These are phyloP conservation scores for Alviniconcha marisindica DNA, from an alignment of 1,140 invertebrate species.

Conservation along the genomic window DNA sequence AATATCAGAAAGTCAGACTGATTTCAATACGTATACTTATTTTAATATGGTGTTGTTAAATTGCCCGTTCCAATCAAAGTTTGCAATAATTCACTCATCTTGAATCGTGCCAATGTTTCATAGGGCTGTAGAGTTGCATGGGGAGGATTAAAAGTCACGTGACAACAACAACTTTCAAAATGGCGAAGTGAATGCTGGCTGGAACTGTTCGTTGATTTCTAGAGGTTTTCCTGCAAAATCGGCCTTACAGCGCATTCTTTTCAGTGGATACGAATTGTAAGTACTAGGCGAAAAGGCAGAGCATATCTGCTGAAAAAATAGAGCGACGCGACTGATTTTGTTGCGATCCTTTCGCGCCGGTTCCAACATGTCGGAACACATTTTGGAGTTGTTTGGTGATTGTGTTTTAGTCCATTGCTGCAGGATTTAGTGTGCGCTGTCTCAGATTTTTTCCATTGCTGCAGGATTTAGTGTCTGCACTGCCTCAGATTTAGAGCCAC, in stretches of 20 bases:
- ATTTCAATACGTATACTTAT: not conserved
- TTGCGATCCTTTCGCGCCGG: not conserved
- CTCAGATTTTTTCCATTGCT: too few relatives aligned
- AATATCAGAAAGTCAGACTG: too few relatives aligned
- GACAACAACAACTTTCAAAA: conserved; percentile 15
- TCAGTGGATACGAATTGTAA: too few relatives aligned
- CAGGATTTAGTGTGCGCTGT: too few relatives aligned
- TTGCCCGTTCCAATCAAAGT: not conserved
- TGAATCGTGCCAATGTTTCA: not conserved
- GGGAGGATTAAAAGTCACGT: not conserved
- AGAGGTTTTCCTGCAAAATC: too few relatives aligned
- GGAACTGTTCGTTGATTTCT: not conserved
- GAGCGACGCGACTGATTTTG: not conserved
- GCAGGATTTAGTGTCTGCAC: too few relatives aligned
- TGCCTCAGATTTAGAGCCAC: too few relatives aligned
- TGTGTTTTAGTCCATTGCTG: too few relatives aligned
- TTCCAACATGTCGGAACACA: not conserved
- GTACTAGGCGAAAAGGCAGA: too few relatives aligned
- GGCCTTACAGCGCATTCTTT: not conserved
- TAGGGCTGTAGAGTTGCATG: not conserved
- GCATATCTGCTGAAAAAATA: not conserved
- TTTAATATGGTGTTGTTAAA: not conserved
- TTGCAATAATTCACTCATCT: not conserved
- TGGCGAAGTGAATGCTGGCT: not conserved
- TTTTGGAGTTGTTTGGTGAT: not conserved